Evolutionary conservation across 2,113 vertebrate genomes (phyloP).

Genomic region (Dryoscopus gambensis): DNA sequence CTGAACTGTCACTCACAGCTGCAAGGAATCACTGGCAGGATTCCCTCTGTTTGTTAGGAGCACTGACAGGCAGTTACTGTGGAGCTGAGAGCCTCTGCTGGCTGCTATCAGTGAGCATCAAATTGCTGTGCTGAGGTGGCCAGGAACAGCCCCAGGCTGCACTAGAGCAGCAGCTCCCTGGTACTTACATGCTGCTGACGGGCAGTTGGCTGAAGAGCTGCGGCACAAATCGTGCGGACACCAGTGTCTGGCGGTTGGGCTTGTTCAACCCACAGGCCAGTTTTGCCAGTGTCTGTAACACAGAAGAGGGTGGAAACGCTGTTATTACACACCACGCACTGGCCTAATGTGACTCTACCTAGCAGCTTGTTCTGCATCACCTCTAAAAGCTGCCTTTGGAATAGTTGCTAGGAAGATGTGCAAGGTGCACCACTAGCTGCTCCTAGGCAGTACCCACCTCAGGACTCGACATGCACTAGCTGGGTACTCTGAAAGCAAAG

Average conservation of each 20-base stretch:
- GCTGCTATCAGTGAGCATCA: not conserved
- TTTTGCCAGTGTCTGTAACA: conserved; percentile 87
- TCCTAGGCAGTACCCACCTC: not conserved
- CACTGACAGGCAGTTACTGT: not conserved
- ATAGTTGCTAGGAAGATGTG: not conserved
- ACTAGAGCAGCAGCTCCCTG: not conserved
- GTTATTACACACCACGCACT: not conserved
- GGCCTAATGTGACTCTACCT: not conserved
- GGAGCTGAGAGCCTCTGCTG: not conserved
- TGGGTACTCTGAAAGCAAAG: not conserved
- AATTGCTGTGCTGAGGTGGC: not conserved
- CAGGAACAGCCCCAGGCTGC: not conserved
- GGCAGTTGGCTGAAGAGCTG: conserved; percentile 87
- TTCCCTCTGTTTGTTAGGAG: not conserved
- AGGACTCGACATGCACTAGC: not conserved
- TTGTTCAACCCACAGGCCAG: conserved; percentile 94
- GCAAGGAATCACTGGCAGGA: not conserved
- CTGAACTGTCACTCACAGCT: not conserved
- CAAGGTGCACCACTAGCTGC: not conserved
- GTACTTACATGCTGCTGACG: conserved; percentile 87
- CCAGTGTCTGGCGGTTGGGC: conserved; percentile 90
- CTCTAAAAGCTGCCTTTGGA: not conserved
- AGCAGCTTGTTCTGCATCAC: not conserved
- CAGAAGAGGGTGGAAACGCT: not conserved
- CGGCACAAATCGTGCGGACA: conserved; percentile 81